These are phyloP conservation scores for Pristionchus japonicus DNA, from an alignment of 2,888 invertebrate genomes.

Conservation along the genomic window DNA sequence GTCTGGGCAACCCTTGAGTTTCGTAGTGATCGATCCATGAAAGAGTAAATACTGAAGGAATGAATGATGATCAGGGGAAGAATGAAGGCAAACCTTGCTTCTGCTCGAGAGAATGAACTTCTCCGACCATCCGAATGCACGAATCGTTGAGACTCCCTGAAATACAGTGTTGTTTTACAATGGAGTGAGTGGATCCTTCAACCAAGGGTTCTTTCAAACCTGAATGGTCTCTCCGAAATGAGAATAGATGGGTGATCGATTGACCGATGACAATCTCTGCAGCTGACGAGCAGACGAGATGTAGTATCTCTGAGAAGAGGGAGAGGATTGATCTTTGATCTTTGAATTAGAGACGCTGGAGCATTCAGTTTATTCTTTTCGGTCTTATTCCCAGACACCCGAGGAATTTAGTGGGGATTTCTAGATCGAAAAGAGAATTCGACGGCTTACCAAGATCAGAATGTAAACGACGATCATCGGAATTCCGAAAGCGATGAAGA, in stretches of 20 bases:
- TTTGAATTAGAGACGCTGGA: too few relatives aligned
- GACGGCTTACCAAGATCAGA: constrained; percentile 65
- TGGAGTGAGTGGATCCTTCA: not conserved
- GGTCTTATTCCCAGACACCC: too few relatives aligned
- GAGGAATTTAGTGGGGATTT: too few relatives aligned
- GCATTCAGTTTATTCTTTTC: too few relatives aligned
- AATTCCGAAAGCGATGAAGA: constrained; percentile 70
- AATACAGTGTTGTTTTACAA: not conserved
- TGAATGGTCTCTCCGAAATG: constrained; percentile 73
- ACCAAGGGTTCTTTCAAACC: constrained; percentile 47
- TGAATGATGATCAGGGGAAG: not conserved
- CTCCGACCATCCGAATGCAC: constrained; percentile 69
- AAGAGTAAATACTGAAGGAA: not conserved
- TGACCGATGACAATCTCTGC: constrained; percentile 73
- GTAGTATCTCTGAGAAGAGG: constrained; percentile 85
- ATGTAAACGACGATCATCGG: constrained; percentile 71
- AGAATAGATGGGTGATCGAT: constrained; percentile 74
- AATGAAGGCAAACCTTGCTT: constrained; percentile 58
- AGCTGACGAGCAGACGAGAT: constrained; percentile 92
- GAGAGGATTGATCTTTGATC: not conserved
- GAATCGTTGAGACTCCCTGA: constrained; percentile 71
- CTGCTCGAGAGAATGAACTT: constrained; percentile 65
- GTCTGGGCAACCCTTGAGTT: too few relatives aligned
- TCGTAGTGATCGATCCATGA: not conserved
- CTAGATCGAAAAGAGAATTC: too few relatives aligned